Evolutionary conservation across 2,888 invertebrate genomes (phyloP).

Genomic region (Pandemis heparana): DNA sequence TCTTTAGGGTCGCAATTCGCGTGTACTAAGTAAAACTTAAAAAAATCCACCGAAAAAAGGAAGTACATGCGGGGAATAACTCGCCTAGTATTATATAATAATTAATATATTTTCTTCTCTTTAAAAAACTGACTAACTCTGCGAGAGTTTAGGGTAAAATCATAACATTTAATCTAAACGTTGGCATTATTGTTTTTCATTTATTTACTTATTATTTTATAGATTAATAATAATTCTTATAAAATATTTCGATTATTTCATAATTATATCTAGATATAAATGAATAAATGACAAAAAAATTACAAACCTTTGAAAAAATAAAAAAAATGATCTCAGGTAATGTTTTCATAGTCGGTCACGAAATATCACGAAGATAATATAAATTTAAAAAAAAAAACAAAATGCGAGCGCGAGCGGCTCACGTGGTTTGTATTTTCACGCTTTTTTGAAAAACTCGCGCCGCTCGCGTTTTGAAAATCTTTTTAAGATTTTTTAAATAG

Average conservation of each 20-base stretch:
- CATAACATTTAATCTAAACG: slow-evolving; percentile 44
- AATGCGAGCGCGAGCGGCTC: slow-evolving; percentile 30
- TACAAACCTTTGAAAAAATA: slow-evolving; percentile 69
- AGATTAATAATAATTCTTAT: slow-evolving; percentile 48
- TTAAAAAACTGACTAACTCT: slow-evolving; percentile 35
- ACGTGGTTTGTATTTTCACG: slow-evolving; percentile 36
- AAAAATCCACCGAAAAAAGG: slow-evolving; percentile 38
- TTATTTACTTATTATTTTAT: slow-evolving; percentile 48
- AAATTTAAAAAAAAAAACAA: slow-evolving; percentile 38
- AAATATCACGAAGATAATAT: slow-evolving; percentile 39
- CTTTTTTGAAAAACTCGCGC: slow-evolving; percentile 26
- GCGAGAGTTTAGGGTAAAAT: slow-evolving; percentile 35
- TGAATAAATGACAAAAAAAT: slow-evolving; percentile 72
- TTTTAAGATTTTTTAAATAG: slow-evolving; percentile 40
- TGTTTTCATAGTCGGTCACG: slow-evolving; percentile 48
- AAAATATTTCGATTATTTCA: slow-evolving; percentile 58
- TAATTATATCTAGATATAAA: slow-evolving; percentile 59
- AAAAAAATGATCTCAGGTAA: slow-evolving; percentile 77
- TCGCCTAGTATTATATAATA: slow-evolving; percentile 45
- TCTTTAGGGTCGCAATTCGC: slow-evolving; percentile 8
- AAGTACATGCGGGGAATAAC: slow-evolving; percentile 34
- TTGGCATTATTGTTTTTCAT: slow-evolving; percentile 47
- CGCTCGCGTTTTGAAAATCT: slow-evolving; percentile 34
- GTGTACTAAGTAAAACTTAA: slow-evolving; percentile 23
- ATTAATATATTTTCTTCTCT: slow-evolving; percentile 44